Base-by-base conservation (phyloP, 2,113 vertebrate genomes). In the Gracilinanus agilis region DNA sequence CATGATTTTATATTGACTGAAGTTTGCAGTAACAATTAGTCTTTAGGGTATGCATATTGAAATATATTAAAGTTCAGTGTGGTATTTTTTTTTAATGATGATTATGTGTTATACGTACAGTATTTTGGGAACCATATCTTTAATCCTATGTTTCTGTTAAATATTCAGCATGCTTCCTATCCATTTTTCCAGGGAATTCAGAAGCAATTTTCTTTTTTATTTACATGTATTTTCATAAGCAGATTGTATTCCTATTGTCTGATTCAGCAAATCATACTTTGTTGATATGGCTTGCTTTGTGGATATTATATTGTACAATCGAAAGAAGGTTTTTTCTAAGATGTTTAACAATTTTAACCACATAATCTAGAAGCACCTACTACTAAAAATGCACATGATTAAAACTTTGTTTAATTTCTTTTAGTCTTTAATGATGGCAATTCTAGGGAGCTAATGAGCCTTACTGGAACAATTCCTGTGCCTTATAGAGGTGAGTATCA, bases 351-450 rank as follows among this genome's bases (percentile, higher is more conserved):
- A 21, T 95, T 96, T 90, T 92, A 93, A 55, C 53, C 54, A 93
- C 92, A 58, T 93, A 94, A 89, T 4, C 7, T 53, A 25, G 54
- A 75, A 91, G 25, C 67, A 56, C 94, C 44, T 93, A 1, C 44
- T 93, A 1, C 9, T 9, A 49, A 55, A 95, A 95, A 93, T 92
- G 53, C 5, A 92, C 3, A 19, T 89, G 93, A 91, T 91, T 96
- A 95, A 93, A 95, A 96, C 44, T 11, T 0, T 96, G 0, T 97
- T 97, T 92, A 7, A 96, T 97, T 94, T 44, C 58, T 99, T 97
- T 94, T 98, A 99, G 99, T 99, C 97, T 99, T 99, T 98, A 99
- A 99, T 56, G 99, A 99, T 97, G 99, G 99, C 53, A 99, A 99
- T 93, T 99, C 99, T 27, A 99, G 99, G 95, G 99, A 99, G 97